Evolutionary conservation across 2,113 vertebrate species (phyloP).

Genomic region (Phyllopteryx taeniolatus): DNA sequence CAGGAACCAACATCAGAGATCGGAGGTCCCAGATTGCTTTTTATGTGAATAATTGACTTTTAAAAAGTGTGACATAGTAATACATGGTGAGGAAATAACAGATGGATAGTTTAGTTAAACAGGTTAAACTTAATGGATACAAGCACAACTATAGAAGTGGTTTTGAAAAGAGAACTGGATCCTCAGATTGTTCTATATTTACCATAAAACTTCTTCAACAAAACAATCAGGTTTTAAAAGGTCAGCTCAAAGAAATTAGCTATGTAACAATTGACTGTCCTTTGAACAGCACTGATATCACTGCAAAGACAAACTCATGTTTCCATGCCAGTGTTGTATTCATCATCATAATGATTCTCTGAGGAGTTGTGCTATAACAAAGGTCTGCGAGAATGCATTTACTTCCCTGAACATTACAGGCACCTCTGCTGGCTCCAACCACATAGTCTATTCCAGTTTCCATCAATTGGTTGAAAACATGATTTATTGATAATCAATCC

Average conservation of each 20-base stretch:
- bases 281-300: neutral
- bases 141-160: neutral
- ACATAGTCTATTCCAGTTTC: neutral
- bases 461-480: neutral
- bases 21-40: constrained; percentile 18
- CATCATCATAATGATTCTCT: neutral
- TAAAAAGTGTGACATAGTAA: constrained; percentile 13
- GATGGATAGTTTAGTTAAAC: constrained; percentile 7
- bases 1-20: constrained; percentile 37
- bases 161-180: constrained; percentile 7
- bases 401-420: neutral
- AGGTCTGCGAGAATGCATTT: neutral
- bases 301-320: neutral
- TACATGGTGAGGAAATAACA: constrained; percentile 15
- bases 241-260: neutral
- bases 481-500: neutral
- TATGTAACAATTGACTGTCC: neutral
- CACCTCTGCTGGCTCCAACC: neutral
- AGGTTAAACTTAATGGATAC: constrained; percentile 8
- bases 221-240: neutral
- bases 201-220: neutral
- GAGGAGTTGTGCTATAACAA: neutral
- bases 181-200: neutral
- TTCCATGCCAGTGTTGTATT: neutral
- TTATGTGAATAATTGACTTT: constrained; percentile 26